phyloP scores from a whole-genome alignment of 2,113 vertebrate genomes.

The Scopus umbretta region DNA sequence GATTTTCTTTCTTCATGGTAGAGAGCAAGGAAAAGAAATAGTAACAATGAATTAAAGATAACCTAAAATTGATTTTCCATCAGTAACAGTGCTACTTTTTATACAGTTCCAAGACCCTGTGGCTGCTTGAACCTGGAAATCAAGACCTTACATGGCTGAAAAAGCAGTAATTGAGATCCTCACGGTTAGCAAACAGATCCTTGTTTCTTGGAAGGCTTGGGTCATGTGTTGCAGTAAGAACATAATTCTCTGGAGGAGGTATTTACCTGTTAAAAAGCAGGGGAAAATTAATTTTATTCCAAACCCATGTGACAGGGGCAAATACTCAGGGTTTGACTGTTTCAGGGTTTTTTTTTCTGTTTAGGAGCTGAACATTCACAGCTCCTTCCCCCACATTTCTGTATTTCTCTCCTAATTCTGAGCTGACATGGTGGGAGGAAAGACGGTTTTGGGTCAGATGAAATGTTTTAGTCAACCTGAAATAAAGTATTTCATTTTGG shows the following conservation, averaged over 20 bases:
- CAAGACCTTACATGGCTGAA: background rate
- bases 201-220: background rate
- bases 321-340: background rate
- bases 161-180: background rate
- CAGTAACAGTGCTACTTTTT: background rate
- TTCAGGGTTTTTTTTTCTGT: background rate
- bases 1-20: background rate
- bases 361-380: background rate
- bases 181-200: background rate
- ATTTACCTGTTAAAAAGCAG: background rate
- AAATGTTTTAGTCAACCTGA: background rate
- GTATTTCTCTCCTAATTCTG: background rate
- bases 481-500: background rate
- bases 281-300: background rate
- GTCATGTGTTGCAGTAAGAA: background rate
- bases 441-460: background rate
- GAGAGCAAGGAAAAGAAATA: background rate
- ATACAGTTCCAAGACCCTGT: background rate
- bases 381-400: background rate
- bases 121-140: background rate
- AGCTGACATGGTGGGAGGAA: background rate
- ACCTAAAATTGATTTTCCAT: background rate
- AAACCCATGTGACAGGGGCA: background rate
- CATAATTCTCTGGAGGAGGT: background rate
- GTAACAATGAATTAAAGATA: background rate